Percentiles rank a stretch among this genome's conserved stretches.
Evolutionary conservation across 2,113 vertebrate species (phyloP).

Genomic region (Oncorhynchus gorbuscha): DNA sequence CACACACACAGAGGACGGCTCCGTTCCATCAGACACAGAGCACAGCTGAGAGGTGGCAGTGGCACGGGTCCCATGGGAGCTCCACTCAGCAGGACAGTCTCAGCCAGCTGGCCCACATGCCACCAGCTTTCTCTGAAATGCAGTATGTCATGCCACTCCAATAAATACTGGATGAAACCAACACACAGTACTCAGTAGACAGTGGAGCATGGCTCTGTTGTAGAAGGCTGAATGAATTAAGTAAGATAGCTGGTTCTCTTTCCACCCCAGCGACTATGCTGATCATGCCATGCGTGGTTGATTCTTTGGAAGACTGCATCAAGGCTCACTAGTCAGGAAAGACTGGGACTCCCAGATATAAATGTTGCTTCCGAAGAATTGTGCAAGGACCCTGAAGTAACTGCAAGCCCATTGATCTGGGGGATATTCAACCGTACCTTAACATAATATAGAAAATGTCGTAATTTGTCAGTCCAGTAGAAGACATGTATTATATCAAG

Average conservation of each 20-base stretch:
- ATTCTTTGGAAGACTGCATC: neutral
- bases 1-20: neutral
- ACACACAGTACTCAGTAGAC: neutral
- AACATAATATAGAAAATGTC: neutral
- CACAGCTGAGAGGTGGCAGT: slow-evolving; percentile 17
- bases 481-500: neutral
- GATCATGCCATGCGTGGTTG: neutral
- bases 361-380: neutral
- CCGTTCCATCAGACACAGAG: neutral
- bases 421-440: neutral
- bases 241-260: neutral
- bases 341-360: no score
- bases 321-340: neutral
- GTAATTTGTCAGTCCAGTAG: neutral
- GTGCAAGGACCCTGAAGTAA: neutral
- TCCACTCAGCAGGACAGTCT: neutral
- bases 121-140: slow-evolving; percentile 4
- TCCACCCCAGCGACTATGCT: neutral
- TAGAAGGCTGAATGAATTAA: neutral
- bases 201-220: neutral
- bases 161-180: neutral
- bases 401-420: neutral
- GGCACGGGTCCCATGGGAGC: slow-evolving; percentile 9
- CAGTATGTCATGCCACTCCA: neutral
- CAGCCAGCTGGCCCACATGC: slow-evolving; percentile 22